Conservation (phyloP, 2,113 vertebrate genomes). For the Trachemys scripta region DNA sequence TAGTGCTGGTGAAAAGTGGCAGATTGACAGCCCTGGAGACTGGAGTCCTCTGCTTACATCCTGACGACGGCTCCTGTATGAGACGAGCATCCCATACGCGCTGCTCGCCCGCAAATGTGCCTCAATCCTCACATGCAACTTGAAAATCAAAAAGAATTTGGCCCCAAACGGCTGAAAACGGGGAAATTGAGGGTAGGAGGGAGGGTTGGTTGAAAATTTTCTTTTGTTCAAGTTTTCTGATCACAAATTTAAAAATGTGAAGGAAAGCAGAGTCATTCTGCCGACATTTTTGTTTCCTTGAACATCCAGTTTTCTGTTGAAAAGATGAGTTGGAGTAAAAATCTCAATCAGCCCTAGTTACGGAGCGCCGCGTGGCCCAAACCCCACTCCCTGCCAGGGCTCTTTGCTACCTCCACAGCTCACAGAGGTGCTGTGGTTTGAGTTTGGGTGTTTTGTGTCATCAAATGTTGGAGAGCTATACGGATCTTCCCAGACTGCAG, state of each 20-base stretch:
- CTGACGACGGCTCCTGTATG: background rate
- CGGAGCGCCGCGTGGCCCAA: background rate
- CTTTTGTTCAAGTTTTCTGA: background rate
- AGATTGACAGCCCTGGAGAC: accelerated
- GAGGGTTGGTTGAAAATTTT: background rate
- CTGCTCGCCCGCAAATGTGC: accelerated
- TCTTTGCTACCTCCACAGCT: background rate
- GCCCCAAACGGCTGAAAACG: background rate
- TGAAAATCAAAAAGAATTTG: background rate
- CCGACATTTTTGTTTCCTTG: background rate
- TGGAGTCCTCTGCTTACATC: background rate
- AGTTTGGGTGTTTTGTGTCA: background rate
- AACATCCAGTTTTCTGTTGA: background rate
- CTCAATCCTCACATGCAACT: background rate
- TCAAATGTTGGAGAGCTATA: background rate
- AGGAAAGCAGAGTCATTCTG: background rate
- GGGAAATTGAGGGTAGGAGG: background rate
- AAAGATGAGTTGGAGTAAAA: background rate
- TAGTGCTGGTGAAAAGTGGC: background rate
- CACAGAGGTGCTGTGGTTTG: background rate
- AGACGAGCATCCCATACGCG: accelerated
- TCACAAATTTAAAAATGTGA: background rate
- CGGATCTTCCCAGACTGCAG: background rate
- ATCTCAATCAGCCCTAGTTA: background rate
- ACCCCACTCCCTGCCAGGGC: background rate